Percentiles rank a stretch among this genome's conserved stretches.
These are phyloP conservation scores for Caenorhabditis japonica DNA, from an alignment of 2,888 invertebrate species.

Conservation along the genomic window DNA sequence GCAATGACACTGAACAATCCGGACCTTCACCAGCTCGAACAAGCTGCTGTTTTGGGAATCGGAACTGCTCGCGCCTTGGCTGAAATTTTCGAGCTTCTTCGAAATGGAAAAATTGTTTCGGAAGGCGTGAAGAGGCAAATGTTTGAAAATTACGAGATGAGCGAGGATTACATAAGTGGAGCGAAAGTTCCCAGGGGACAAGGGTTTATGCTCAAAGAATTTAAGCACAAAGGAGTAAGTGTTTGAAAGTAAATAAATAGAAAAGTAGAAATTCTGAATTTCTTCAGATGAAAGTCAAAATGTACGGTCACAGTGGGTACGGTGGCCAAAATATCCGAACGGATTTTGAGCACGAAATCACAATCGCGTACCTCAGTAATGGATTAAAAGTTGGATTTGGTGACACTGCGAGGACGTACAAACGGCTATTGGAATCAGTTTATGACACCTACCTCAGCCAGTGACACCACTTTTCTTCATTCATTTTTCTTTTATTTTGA, in stretches of 20 bases:
- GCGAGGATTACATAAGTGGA: slow-evolving; percentile 53
- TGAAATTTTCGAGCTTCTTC: slow-evolving; percentile 57
- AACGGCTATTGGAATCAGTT: slow-evolving; percentile 61
- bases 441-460: slow-evolving; percentile 43
- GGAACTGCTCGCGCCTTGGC: slow-evolving; percentile 69
- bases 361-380: slow-evolving; percentile 78
- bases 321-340: slow-evolving; percentile 78
- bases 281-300: slow-evolving; percentile 37
- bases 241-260: background rate
- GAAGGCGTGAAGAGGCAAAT: slow-evolving; percentile 13
- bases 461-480: background rate
- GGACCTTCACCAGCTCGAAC: slow-evolving; percentile 67
- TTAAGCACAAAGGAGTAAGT: slow-evolving; percentile 22
- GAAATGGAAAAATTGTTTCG: slow-evolving; percentile 38
- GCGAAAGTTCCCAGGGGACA: slow-evolving; percentile 48
- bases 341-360: slow-evolving; percentile 77
- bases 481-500: too few relatives aligned
- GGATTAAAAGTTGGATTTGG: slow-evolving; percentile 72
- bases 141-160: slow-evolving; percentile 42
- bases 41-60: slow-evolving; percentile 67
- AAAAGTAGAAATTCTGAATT: background rate
- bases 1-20: slow-evolving; percentile 72
- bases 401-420: slow-evolving; percentile 69
- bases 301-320: slow-evolving; percentile 78
- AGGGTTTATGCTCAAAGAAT: slow-evolving; percentile 51